Evolutionary conservation across 2,797 vertebrate species (phyloP), one percentile per base, ranked within the genome.

Genomic region (Gymnoscopelus braueri): DNA sequence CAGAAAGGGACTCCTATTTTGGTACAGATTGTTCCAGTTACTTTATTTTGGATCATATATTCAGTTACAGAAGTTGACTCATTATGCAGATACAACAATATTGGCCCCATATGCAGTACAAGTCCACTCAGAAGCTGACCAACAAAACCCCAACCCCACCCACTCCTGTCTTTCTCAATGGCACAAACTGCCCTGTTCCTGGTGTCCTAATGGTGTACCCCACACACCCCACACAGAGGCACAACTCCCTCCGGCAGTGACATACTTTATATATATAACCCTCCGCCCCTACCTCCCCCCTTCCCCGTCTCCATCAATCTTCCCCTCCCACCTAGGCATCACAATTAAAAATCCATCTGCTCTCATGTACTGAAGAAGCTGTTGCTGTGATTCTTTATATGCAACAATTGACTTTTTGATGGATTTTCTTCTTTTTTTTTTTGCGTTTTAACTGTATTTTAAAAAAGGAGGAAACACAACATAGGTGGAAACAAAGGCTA

Each of bases 21-120:
- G 59, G 60, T 82, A 66, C 71, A 84, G 82, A 89, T 89, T 88
- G 84, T 89, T 92, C 84, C 84, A 89, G 69, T 61, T 88, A 87
- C 83, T 93, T 94, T 92, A 93, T 94, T 94, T 84, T 84, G 86
- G 82, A 77, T 90, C 86, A 91, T 82, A 86, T 86, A 84, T 90
- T 89, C 87, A 91, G 92, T 89, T 93, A 94, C 92, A 94, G 84
- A 85, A 83, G 85, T 89, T 89, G 80, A 90, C 81, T 90, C 83
- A 92, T 88, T 81, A 89, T 88, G 90, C 88, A 89, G 76, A 90
- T 92, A 93, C 92, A 94, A 85, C 87, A 84, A 77, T 80, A 74
- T 84, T 88, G 77, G 84, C 86, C 83, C 80, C 74, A 82, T 75
- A 63, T 72, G 83, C 65, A 65, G 77, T 74, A 65, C 63, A 79